Evolutionary conservation across 2,888 invertebrate genomes (phyloP), one percentile per base, ranked within the genome.

Genomic region (Apamea epomidion): DNA sequence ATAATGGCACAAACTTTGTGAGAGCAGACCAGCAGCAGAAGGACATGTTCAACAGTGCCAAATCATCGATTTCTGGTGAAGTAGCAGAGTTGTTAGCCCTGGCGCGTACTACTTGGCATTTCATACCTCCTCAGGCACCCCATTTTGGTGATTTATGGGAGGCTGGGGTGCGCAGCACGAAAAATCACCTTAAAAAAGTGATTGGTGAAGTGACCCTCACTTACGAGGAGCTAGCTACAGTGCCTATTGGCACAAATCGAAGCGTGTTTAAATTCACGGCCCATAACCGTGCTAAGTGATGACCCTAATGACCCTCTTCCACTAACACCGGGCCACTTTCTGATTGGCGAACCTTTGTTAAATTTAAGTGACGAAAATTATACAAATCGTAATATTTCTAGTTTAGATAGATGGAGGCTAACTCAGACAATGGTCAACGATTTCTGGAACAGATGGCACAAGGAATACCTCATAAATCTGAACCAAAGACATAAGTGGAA

Each of bases 401-500:
- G 62, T 62, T 62, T 62, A 62, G 51, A 54, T 54, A 54, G 51
- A 54, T 48, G 48, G 48, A 48, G 48, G 48, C 14, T 48, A 14
- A 48, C 48, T 4, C 51, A 54, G 21, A 54, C 21, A 54, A 21
- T 54, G 51, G 51, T 54, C 51, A 54, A 54, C 51, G 51, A 54
- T 54, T 54, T 54, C 51, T 54, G 51, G 51, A 54, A 54, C 51
- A 21, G 51, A 54, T 21, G 21, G 51, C 25, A 60, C 12, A 60
- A n/a, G 10, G 60, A 60, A n/a, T 60, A 68, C 16, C 42, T 68
- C 1, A 45, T 80, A 10, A 76, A 45, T 67, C 67, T 81, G 1
- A 76, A 76, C 42, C 67, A 80, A 48, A 48, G 72, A 21, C 51
- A 80, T 25, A 80, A 80, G 48, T 80, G 76, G 62, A 71, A 74